Evolutionary conservation across 2,113 vertebrate genomes (phyloP), one percentile per base, ranked within the genome.

Genomic region (Cisticola juncidis): DNA sequence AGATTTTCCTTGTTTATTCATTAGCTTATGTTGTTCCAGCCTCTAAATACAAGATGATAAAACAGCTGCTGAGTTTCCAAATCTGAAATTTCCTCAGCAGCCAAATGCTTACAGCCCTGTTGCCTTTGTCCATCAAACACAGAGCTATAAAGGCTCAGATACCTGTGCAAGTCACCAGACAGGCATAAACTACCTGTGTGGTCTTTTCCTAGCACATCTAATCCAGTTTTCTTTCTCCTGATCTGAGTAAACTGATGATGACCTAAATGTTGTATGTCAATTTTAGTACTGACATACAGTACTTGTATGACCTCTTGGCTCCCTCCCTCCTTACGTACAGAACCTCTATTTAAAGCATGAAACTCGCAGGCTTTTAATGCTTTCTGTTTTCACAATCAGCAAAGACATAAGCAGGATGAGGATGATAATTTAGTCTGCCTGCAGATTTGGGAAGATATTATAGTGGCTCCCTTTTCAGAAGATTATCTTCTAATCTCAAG

Each of bases 401-500:
- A 90, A 91, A 86, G 78, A 51, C 38, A 48, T 20, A 83, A 83
- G 68, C 71, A 91, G 92, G 53, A 61, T 36, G 48, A 57, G 66
- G 47, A 65, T 69, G 29, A 80, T 73, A 86, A 92, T 72, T 74
- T 54, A 71, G n/a, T 57, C 70, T 80, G 73, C 29, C 40, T 85
- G 58, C 62, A 92, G 85, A 88, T 90, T 64, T 87, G 36, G 58
- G 57, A 87, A 88, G 68, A 92, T 70, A 70, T 62, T 90, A 87
- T 11, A 77, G 38, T 25, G 14, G 23, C 11, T 91, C 42, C 35
- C 40, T 77, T 92, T 87, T 79, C 81, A 86, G 77, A 92, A 78
- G 66, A 92, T 92, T 73, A 93, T 85, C 31, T 80, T 69, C 33
- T 91, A 76, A 95, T 80, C 74, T 82, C 54, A 72, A 88, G 71